Base-by-base conservation (phyloP, 2,797 vertebrate species). In the Acipenser transmontanus region DNA sequence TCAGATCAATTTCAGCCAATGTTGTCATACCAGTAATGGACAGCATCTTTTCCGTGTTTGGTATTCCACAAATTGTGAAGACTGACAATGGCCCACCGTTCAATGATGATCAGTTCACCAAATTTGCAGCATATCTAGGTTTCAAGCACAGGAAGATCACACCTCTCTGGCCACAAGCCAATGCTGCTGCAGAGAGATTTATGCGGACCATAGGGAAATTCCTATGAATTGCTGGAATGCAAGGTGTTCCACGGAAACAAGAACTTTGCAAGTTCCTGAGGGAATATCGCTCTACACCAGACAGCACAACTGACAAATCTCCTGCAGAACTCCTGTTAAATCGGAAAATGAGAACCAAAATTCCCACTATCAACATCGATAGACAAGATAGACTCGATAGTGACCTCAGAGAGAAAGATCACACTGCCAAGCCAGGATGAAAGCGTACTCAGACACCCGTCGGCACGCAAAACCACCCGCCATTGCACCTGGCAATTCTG, bases 31-130 rank as follows among this genome's bases (percentile, higher is more conserved):
- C 51, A 11, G 50, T 66, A 0, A 7, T 66, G 1, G 70, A 74
- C n/a, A 68, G 71, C 1, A 63, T 68, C 0, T 73, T 73, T 10
- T 74, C 63, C 4, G 70, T 65, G 17, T 74, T 78, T 49, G 68
- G 65, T 1, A 76, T 76, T 1, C 73, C 69, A 6, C 1, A 17
- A 14, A 13, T 67, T 2, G 0, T 73, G 0, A 74, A 75, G 64
- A 72, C 68, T 9, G 72, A 78, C 7, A 75, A 75, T 69, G 57
- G 68, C 7, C 66, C 65, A 1, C 67, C 68, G 6, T 69, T 77
- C 7, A 76, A 74, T 61, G 62, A 64, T 7, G 11, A 72, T 4
- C 7, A 63, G 2, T 72, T 78, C 1, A 50, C 68, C 0, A 7
- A 70, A 14, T 71, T 73, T 64, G 56, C 59, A 34, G 9, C 6